Evolutionary conservation across 1,140 invertebrate species (phyloP).

Genomic region (Polypedilum vanderplanki): DNA sequence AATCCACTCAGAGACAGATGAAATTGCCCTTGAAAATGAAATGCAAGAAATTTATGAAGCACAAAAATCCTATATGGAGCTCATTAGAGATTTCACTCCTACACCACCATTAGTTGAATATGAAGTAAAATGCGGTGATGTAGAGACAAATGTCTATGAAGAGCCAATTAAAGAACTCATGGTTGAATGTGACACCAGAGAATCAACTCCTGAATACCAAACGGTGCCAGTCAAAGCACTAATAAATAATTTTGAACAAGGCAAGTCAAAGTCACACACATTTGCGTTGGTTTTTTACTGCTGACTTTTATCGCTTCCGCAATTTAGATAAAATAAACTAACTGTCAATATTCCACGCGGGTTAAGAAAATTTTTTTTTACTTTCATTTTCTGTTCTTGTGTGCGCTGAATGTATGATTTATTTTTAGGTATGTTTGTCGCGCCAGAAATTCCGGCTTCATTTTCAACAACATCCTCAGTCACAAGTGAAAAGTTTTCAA

Average conservation of each 20-base stretch:
- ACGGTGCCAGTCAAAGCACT: not conserved
- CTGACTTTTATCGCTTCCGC: not conserved
- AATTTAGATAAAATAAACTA: not conserved
- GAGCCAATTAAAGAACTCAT: not conserved
- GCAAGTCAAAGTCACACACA: not conserved
- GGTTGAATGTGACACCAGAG: not conserved
- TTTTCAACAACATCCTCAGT: not conserved
- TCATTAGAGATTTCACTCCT: not conserved
- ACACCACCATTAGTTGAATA: not conserved
- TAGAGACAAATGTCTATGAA: conserved; percentile 20
- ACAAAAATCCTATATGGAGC: not conserved
- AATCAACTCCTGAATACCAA: conserved; percentile 11
- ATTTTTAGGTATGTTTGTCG: conserved; percentile 10
- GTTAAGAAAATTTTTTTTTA: not conserved
- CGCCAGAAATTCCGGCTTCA: not conserved
- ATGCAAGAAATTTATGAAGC: not conserved
- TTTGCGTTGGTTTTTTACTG: not conserved
- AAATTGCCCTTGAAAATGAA: not conserved
- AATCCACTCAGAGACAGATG: conserved; percentile 1
- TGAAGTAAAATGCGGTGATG: not conserved
- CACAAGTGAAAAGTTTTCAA: not conserved
- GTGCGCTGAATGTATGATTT: not conserved
- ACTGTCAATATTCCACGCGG: not conserved
- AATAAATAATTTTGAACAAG: conserved; percentile 15
- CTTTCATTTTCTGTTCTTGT: not conserved